Evolutionary conservation across 1,140 invertebrate genomes (phyloP).

Genomic region (Apis mellifera): Amel_HAv3.1 CM009932.2:15301001-15301500

Average conservation of each 20-base stretch:
- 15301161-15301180: background rate
- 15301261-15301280: background rate
- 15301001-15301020: too few species aligned
- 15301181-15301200: fast-evolving
- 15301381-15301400: background rate
- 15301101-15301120: too few species aligned
- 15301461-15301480: slow-evolving; percentile 21
- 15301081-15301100: too few species aligned
- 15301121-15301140: background rate
- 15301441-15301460: slow-evolving; percentile 1
- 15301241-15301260: background rate
- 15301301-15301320: too few species aligned
- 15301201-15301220: background rate
- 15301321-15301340: background rate
- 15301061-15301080: too few species aligned
- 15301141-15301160: background rate
- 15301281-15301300: background rate
- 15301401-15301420: background rate
- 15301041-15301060: too few species aligned
- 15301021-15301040: too few species aligned
- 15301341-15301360: slow-evolving; percentile 1
- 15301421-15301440: slow-evolving; percentile 28
- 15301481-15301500: slow-evolving; percentile 41
- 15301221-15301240: background rate
- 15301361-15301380: background rate